Evolutionary conservation across 2,797 vertebrate species (phyloP), one percentile per base, ranked within the genome.

Genomic region (Antennarius maculatus): DNA sequence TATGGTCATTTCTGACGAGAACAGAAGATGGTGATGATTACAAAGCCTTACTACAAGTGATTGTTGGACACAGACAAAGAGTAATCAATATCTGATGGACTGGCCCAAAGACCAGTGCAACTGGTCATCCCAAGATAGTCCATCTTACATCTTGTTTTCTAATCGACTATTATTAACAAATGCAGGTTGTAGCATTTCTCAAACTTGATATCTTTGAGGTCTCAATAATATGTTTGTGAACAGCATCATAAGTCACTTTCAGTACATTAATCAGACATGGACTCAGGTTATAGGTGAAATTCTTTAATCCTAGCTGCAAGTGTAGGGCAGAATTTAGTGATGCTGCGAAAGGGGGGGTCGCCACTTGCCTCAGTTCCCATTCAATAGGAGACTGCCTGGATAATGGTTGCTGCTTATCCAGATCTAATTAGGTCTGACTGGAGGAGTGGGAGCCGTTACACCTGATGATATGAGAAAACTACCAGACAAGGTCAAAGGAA

Each of bases 381-480:
- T 23, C 23, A 23, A 1, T 23, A 23, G 23, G 23, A 23, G 23
- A 23, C 23, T 23, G 23, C 23, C 45, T 29, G 42, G 53, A 34
- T 66, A 54, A 73, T 59, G 23, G 18, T 18, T 72, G 52, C 23
- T 61, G 51, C 54, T 46, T 48, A 53, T 47, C 74, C 54, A 64
- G 16, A 53, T 49, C 37, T 69, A 72, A 78, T 78, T 61, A 62
- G 50, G 56, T 31, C 57, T 59, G 69, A 48, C 48, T n/a, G 31
- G 53, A 51, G 56, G 1, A 4, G 51, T 53, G 41, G 46, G 58
- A 66, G 59, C 62, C 41, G 14, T 39, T 70, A 43, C 13, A 70
- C 57, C 56, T 45, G 23, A 2, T 56, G 23, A 65, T 48, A 37
- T 61, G 66, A 65, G 62, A 66, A 23, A 23, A 23, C 23, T 23